phyloP scores from a whole-genome alignment of 2,888 invertebrate genomes.

The Julus scanicus region DNA sequence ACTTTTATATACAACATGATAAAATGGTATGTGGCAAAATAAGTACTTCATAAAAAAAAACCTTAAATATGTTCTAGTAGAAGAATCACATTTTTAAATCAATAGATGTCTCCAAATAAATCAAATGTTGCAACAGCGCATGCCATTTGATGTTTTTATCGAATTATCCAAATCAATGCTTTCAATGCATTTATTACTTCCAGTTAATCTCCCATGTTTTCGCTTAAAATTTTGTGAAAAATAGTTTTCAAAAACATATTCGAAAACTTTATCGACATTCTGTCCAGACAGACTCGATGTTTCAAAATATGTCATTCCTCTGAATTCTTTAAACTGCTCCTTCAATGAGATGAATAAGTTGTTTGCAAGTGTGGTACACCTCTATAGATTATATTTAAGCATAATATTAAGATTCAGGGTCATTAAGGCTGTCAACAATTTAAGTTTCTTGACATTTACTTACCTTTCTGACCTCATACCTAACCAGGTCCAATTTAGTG shows the following conservation, averaged over 20 bases:
- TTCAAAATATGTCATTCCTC: constrained; percentile 54
- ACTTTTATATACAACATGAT: no score
- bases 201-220: not conserved
- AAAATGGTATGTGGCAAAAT: no score
- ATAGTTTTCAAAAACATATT: constrained; percentile 54
- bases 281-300: constrained; percentile 56
- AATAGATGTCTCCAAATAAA: not conserved
- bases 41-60: no score
- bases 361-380: constrained; percentile 1
- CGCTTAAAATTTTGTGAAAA: not conserved
- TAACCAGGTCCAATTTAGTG: constrained; percentile 55
- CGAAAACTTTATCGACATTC: constrained; percentile 56
- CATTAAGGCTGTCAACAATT: not conserved
- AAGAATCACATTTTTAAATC: not conserved
- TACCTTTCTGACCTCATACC: constrained; percentile 45
- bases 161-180: not conserved
- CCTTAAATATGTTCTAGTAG: no score
- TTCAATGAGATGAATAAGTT: constrained; percentile 49
- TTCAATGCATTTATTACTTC: not conserved
- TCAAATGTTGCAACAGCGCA: constrained; percentile 41
- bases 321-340: constrained; percentile 43
- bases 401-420: not conserved
- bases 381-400: not conserved
- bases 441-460: not conserved
- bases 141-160: not conserved